These are phyloP conservation scores for Pteromalus puparum DNA, from an alignment of 1,140 invertebrate species.

Conservation along the genomic window DNA sequence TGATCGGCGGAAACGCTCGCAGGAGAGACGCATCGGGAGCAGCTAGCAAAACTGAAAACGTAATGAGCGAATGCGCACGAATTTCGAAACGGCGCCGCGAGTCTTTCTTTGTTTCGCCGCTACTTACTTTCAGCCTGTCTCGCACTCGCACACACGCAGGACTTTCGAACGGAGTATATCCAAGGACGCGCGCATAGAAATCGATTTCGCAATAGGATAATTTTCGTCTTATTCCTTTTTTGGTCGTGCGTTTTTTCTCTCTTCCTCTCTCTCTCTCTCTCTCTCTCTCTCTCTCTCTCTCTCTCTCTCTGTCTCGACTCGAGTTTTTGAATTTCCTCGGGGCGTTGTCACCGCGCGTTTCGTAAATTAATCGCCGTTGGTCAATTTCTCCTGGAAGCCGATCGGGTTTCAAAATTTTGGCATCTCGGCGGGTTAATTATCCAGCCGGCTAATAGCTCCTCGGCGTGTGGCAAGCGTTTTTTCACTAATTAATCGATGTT, in stretches of 20 bases:
- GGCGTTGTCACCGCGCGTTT: neutral
- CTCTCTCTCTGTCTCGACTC: neutral
- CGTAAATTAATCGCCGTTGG: slow-evolving; percentile 1
- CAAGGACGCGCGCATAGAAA: slow-evolving; percentile 40
- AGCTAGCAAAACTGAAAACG: slow-evolving; percentile 9
- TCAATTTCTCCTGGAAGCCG: slow-evolving; percentile 8
- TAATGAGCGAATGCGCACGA: slow-evolving; percentile 16
- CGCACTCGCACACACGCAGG: neutral
- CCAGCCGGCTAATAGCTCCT: too few relatives aligned
- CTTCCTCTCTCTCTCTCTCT: neutral
- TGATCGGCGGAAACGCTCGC: neutral
- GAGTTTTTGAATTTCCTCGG: slow-evolving; percentile 4
- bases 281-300: neutral
- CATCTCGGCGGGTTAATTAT: neutral
- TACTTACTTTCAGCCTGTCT: slow-evolving; percentile 16
- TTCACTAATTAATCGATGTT: slow-evolving; percentile 9
- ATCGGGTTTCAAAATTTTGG: slow-evolving; percentile 16
- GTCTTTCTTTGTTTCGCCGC: slow-evolving; percentile 29
- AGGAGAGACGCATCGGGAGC: neutral
- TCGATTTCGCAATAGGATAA: slow-evolving; percentile 33
- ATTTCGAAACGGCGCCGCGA: slow-evolving; percentile 17
- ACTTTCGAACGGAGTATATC: slow-evolving; percentile 32
- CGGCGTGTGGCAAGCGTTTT: neutral
- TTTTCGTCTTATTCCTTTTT: slow-evolving; percentile 4
- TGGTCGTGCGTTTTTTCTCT: neutral